phyloP scores from a whole-genome alignment of 1,140 invertebrate genomes.

The Agrypnia vestita region DNA sequence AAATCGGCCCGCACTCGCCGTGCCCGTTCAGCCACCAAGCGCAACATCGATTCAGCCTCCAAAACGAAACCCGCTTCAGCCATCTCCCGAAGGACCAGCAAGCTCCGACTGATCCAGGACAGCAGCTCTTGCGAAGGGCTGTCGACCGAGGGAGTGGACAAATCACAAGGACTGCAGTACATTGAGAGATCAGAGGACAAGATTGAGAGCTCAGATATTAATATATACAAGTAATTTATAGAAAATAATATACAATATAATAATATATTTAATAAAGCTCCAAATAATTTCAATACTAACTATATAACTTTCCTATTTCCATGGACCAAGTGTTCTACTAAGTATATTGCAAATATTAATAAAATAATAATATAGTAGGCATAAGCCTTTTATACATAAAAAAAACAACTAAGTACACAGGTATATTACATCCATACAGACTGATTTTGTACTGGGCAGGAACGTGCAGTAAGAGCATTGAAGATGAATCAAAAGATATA shows the following conservation, averaged over 20 bases:
- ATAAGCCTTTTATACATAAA: too few relatives aligned
- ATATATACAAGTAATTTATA: too few relatives aligned
- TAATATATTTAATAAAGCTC: too few relatives aligned
- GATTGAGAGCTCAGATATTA: not conserved
- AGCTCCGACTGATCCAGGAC: conserved; percentile 22
- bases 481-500: too few relatives aligned
- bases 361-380: too few relatives aligned
- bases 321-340: too few relatives aligned
- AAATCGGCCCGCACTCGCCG: conserved; percentile 52
- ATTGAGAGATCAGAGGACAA: not conserved
- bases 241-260: too few relatives aligned
- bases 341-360: too few relatives aligned
- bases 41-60: conserved; percentile 17
- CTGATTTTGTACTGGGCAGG: not conserved
- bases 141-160: not conserved
- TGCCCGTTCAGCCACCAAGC: conserved; percentile 55
- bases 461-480: too few relatives aligned
- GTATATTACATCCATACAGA: not conserved
- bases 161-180: not conserved
- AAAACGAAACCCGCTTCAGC: conserved; percentile 7
- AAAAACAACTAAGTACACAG: too few relatives aligned
- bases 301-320: too few relatives aligned
- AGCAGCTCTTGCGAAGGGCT: conserved; percentile 49
- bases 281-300: too few relatives aligned
- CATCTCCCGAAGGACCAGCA: conserved; percentile 7